These are phyloP conservation scores for Gnathonemus echidnorhynchus DNA, from an alignment of 2,113 vertebrate genomes.

Conservation along the genomic window DNA sequence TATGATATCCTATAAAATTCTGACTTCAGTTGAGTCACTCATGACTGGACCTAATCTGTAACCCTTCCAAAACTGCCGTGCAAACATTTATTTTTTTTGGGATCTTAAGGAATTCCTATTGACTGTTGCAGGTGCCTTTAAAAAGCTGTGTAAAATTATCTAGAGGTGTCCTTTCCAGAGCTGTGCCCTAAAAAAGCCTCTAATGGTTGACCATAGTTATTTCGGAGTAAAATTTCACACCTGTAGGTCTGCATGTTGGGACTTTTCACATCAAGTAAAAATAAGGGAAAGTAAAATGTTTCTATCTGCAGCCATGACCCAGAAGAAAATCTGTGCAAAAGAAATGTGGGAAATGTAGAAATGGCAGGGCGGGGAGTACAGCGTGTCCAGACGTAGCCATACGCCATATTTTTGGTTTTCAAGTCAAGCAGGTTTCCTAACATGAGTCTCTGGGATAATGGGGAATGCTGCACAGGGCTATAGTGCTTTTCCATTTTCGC, in stretches of 20 bases:
- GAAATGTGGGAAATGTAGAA: neutral
- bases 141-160: neutral
- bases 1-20: neutral
- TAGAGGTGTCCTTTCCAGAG: neutral
- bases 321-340: neutral
- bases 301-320: neutral
- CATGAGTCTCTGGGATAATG: neutral
- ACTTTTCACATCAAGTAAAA: neutral
- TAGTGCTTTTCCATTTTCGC: slow-evolving; percentile 1
- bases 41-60: neutral
- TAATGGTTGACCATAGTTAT: neutral
- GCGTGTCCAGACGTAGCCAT: neutral
- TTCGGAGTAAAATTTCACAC: neutral
- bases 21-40: neutral
- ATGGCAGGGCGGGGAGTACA: neutral
- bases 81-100: neutral
- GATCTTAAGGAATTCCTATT: neutral
- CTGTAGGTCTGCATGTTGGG: neutral
- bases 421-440: neutral
- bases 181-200: neutral
- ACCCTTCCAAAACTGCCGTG: neutral
- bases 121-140: neutral
- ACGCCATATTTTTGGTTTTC: neutral
- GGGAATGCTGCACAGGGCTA: neutral
- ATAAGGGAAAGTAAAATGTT: neutral